phyloP scores from a whole-genome alignment of 1,140 invertebrate genomes.

The Hydropsyche tenuis region DNA sequence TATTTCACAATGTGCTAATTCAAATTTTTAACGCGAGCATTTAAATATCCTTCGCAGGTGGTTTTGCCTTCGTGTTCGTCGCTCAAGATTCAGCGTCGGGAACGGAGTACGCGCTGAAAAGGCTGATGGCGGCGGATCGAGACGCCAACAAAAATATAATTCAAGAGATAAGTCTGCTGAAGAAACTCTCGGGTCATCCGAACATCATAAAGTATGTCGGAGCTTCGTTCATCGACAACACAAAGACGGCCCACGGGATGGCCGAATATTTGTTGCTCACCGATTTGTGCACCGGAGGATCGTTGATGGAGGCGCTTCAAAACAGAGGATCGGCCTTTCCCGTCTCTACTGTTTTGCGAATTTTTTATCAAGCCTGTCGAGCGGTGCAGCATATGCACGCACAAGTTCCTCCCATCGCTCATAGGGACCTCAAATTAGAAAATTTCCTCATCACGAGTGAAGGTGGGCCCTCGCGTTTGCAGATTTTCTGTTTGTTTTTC shows the following conservation, averaged over 20 bases:
- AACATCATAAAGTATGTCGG: conserved; percentile 82
- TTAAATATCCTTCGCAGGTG: conserved; percentile 68
- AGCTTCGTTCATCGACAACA: conserved; percentile 75
- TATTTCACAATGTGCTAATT: conserved; percentile 4
- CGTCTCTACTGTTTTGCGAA: conserved; percentile 80
- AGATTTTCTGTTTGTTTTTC: neutral
- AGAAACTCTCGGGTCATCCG: conserved; percentile 78
- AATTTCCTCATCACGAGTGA: conserved; percentile 68
- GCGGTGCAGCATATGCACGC: conserved; percentile 94
- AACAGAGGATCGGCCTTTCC: conserved; percentile 65
- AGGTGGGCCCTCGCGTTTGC: conserved; percentile 53
- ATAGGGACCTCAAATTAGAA: conserved; percentile 90
- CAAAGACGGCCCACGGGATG: conserved; percentile 70
- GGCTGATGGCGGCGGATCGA: conserved; percentile 79
- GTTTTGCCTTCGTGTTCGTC: conserved; percentile 93
- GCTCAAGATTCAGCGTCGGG: conserved; percentile 86
- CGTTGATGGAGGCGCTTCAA: conserved; percentile 81
- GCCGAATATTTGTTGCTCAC: conserved; percentile 76
- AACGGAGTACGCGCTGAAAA: conserved; percentile 91
- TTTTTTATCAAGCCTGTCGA: conserved; percentile 90
- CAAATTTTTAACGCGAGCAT: neutral
- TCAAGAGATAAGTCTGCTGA: conserved; percentile 80
- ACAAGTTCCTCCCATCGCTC: conserved; percentile 86
- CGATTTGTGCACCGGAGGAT: conserved; percentile 77
- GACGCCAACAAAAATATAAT: conserved; percentile 78